A percentile compares a stretch with the other conserved stretches of the same genome.
Conservation (phyloP, 2,888 invertebrate species). For the Ornithoptera priamus region DNA sequence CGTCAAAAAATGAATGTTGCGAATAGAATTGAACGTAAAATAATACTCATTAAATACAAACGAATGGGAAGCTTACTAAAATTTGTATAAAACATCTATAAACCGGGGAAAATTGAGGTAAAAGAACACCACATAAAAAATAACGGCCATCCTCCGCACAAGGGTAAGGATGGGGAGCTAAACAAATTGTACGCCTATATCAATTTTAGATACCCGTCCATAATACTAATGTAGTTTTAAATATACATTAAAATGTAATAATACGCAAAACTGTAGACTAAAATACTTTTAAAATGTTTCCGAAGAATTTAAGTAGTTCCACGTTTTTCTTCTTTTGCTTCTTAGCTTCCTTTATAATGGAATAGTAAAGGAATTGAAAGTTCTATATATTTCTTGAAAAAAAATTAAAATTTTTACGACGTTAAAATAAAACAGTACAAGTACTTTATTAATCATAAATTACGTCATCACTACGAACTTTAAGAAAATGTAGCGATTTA, state of each 20-base stretch:
- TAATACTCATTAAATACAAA: slow-evolving; percentile 37
- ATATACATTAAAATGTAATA: slow-evolving; percentile 19
- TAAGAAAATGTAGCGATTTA: too few species aligned
- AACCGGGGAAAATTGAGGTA: slow-evolving; percentile 64
- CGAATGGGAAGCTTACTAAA: slow-evolving; percentile 44
- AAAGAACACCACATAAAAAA: slow-evolving; percentile 69
- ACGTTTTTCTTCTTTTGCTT: too few species aligned
- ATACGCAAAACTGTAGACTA: background rate
- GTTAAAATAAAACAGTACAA: too few species aligned
- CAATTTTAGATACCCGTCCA: slow-evolving; percentile 56
- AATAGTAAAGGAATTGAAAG: too few species aligned
- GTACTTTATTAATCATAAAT: too few species aligned
- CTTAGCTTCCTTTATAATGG: too few species aligned
- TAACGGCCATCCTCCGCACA: slow-evolving; percentile 62
- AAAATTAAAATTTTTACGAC: too few species aligned
- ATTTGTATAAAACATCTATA: slow-evolving; percentile 71
- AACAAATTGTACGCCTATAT: slow-evolving; percentile 74
- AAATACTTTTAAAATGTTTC: too few species aligned
- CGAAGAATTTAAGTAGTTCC: too few species aligned
- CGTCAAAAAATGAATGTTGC: slow-evolving; percentile 12
- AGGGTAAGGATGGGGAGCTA: slow-evolving; percentile 57
- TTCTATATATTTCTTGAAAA: too few species aligned
- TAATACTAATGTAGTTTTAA: slow-evolving; percentile 47
- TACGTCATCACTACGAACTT: too few species aligned
- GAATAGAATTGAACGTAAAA: slow-evolving; percentile 32